Conservation (phyloP, 2,888 invertebrate species). For the Ichneumon xanthorius region DNA sequence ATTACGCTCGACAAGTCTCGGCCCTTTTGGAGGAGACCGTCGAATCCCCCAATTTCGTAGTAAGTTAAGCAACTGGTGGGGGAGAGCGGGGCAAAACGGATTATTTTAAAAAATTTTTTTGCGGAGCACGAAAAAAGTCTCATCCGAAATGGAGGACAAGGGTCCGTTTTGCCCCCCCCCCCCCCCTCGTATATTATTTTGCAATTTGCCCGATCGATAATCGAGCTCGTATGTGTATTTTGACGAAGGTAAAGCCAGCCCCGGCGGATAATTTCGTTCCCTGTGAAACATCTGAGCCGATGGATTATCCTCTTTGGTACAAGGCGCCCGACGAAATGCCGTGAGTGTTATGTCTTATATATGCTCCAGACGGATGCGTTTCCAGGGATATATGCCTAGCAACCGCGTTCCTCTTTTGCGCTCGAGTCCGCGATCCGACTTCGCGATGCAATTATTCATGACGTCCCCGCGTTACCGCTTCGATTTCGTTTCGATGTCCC, state of each 20-base stretch:
- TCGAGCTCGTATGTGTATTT: slow-evolving; percentile 6
- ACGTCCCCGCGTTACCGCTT: slow-evolving; percentile 17
- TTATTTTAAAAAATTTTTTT: no score
- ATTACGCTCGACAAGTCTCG: slow-evolving; percentile 77
- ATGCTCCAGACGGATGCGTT: slow-evolving; percentile 2
- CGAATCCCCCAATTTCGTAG: slow-evolving; percentile 76
- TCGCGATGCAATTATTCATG: slow-evolving; percentile 51
- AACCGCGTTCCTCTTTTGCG: slow-evolving; percentile 3
- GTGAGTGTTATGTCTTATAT: slow-evolving; percentile 68
- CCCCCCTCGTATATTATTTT: neutral
- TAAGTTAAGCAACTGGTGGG: slow-evolving; percentile 8
- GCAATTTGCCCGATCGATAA: neutral
- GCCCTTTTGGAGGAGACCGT: slow-evolving; percentile 76
- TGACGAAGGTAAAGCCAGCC: slow-evolving; percentile 67
- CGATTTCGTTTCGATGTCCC: slow-evolving; percentile 9
- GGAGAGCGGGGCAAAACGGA: no score
- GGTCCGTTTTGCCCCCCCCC: no score
- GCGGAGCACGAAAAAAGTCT: no score
- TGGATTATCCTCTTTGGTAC: slow-evolving; percentile 77
- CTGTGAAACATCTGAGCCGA: slow-evolving; percentile 64
- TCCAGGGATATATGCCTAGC: slow-evolving; percentile 12
- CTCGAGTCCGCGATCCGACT: neutral
- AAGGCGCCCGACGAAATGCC: slow-evolving; percentile 75
- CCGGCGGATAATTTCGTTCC: slow-evolving; percentile 75
- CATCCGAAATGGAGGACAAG: no score